Evolutionary conservation across 2,113 vertebrate genomes (phyloP), one percentile per base, ranked within the genome.

Genomic region (Strigops habroptila): DNA sequence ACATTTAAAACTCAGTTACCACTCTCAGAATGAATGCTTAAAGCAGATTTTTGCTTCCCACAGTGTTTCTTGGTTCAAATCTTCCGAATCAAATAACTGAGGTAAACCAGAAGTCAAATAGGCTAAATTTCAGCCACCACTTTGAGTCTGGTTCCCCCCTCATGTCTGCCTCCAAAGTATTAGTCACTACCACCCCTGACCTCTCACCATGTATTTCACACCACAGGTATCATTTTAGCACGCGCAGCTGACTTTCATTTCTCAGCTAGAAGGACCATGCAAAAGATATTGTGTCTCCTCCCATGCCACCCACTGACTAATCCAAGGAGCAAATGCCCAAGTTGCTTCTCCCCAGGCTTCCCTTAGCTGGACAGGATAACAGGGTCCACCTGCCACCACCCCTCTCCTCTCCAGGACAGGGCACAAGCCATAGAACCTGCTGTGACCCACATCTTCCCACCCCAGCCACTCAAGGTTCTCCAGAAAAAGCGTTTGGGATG

Each of bases 1-100:
- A 90, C 82, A 91, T 76, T 93, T 90, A 88, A 95, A 94, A 91
- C 91, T 88, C 87, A 67, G 65, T 95, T 90, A 51, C 82, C 31
- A 28, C 75, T 81, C 68, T 60, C 64, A 48, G 59, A 90, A 64
- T 39, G 80, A 91, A 49, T 0, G 0, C 81, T 85, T 68, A 46
- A 67, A 88, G 82, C 67, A 82, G 82, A 31, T 83, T 60, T 86
- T 85, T 37, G 3, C 63, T 74, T 91, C 67, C 49, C 37, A 44
- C 28, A 1, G 57, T 31, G n/a, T 85, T 77, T 88, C 63, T 80
- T 55, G 31, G 33, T 78, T 83, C 85, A 80, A 70, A 88, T 48
- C 16, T 77, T 95, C 55, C 30, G 83, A 82, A 71, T 83, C 51
- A 78, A 91, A 82, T 59, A 73, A 77, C 6, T 63, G 68, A 71